Percentiles rank a stretch among this genome's conserved stretches.
These are phyloP conservation scores for Toxonevra muliebris DNA, from an alignment of 2,888 invertebrate species.

Conservation along the genomic window DNA sequence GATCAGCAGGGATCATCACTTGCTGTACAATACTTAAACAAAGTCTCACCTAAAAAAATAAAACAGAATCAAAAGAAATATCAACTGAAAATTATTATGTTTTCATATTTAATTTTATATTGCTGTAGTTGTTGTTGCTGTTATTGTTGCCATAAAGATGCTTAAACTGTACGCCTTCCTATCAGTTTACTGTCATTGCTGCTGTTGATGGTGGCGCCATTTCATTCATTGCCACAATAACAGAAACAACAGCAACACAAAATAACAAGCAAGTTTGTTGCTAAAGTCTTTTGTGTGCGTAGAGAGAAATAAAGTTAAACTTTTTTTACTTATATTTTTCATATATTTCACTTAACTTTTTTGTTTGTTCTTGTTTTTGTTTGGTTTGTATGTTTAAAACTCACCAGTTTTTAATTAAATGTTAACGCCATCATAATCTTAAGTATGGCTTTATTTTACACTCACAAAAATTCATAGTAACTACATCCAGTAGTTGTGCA, in stretches of 20 bases:
- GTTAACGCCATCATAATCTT: constrained; percentile 41
- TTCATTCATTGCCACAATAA: neutral
- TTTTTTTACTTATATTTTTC: neutral
- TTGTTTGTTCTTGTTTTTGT: no score
- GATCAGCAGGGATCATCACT: no score
- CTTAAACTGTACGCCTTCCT: constrained; percentile 30
- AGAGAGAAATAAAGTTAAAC: neutral
- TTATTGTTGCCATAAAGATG: constrained; percentile 11
- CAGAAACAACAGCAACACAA: constrained; percentile 4
- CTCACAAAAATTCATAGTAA: neutral
- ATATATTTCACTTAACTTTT: no score
- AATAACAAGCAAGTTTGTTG: constrained; percentile 45
- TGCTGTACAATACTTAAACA: no score
- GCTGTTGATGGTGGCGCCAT: constrained; percentile 16
- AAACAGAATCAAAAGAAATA: no score
- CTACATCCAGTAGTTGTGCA: neutral
- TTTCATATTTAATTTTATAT: constrained; percentile 6
- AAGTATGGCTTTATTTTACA: constrained; percentile 21
- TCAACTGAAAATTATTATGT: constrained; percentile 18
- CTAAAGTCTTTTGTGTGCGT: constrained; percentile 53
- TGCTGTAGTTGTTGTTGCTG: constrained; percentile 1
- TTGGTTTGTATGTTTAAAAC: neutral
- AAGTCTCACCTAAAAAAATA: no score
- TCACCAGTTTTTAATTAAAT: constrained; percentile 39
- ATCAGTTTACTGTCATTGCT: constrained; percentile 33